Conservation (phyloP, 2,113 vertebrate genomes). For the Mirounga angustirostris region DNA sequence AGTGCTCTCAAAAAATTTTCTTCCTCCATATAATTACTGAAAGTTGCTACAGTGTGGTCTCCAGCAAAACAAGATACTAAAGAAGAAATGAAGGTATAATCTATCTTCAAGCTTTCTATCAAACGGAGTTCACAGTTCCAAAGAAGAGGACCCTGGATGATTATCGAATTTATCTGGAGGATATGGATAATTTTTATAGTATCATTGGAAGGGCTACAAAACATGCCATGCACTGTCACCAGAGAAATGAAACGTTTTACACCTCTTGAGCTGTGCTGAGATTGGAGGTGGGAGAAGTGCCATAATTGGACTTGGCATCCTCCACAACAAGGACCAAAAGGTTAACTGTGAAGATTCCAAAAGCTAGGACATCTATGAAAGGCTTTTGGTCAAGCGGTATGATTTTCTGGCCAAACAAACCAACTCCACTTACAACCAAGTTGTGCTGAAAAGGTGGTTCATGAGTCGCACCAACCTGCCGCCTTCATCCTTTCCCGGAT, state of each 20-base stretch:
- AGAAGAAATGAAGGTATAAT: neutral
- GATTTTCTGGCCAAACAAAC: conserved; percentile 92
- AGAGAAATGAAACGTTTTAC: neutral
- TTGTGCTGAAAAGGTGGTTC: conserved; percentile 92
- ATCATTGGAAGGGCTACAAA: neutral
- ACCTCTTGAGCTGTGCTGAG: neutral
- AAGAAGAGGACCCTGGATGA: neutral
- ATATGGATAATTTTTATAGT: neutral
- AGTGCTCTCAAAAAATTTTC: neutral
- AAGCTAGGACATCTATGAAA: conserved; percentile 93
- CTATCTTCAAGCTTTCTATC: neutral
- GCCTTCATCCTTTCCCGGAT: conserved; percentile 90
- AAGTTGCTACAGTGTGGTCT: neutral
- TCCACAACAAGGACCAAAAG: conserved; percentile 95
- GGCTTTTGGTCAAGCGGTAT: conserved; percentile 94
- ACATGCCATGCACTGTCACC: neutral
- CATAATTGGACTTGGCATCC: conserved; percentile 91
- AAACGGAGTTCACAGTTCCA: neutral
- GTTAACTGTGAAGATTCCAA: conserved; percentile 93
- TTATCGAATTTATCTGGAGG: neutral
- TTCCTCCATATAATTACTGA: neutral
- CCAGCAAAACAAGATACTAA: neutral
- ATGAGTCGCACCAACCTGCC: conserved; percentile 93
- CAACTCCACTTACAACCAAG: conserved; percentile 92
- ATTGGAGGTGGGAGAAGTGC: too few species aligned